Evolutionary conservation across 2,113 vertebrate species (phyloP).

Genomic region (Hippocampus mohnikei): DNA sequence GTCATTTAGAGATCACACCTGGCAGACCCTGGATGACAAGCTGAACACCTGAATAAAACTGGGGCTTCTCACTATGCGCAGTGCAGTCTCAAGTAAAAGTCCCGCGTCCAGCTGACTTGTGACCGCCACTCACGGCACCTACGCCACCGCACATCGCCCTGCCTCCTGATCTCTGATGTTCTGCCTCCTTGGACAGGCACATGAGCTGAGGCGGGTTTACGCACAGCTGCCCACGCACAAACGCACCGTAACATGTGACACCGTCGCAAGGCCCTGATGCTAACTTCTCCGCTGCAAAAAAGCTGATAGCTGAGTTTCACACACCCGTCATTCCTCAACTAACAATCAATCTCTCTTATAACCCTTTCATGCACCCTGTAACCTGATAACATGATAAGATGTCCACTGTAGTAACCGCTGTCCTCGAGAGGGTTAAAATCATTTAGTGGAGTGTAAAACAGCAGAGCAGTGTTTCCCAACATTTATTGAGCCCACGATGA

Average conservation of each 20-base stretch:
- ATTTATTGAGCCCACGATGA: background rate
- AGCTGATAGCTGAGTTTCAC: background rate
- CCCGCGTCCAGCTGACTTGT: slow-evolving; percentile 3
- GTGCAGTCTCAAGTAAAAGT: background rate
- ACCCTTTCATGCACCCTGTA: too few relatives aligned
- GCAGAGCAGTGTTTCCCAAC: background rate
- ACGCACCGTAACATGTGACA: slow-evolving; percentile 34
- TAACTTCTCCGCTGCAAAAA: background rate
- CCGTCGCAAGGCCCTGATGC: slow-evolving; percentile 1
- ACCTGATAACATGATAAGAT: too few relatives aligned
- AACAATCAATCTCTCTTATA: background rate
- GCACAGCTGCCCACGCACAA: slow-evolving; percentile 49
- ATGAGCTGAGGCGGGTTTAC: slow-evolving; percentile 27
- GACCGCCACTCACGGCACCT: background rate
- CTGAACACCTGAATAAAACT: background rate
- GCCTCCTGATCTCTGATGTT: slow-evolving; percentile 50
- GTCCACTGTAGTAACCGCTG: too few relatives aligned
- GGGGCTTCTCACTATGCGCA: background rate
- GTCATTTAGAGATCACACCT: slow-evolving; percentile 3
- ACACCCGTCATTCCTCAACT: background rate
- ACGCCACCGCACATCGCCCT: background rate
- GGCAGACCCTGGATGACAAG: background rate
- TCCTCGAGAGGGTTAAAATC: too few relatives aligned
- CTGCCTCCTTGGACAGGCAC: slow-evolving; percentile 21
- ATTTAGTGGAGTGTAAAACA: background rate